phyloP scores from a whole-genome alignment of 2,888 invertebrate genomes.

The Neocrepidodera transversa region DNA sequence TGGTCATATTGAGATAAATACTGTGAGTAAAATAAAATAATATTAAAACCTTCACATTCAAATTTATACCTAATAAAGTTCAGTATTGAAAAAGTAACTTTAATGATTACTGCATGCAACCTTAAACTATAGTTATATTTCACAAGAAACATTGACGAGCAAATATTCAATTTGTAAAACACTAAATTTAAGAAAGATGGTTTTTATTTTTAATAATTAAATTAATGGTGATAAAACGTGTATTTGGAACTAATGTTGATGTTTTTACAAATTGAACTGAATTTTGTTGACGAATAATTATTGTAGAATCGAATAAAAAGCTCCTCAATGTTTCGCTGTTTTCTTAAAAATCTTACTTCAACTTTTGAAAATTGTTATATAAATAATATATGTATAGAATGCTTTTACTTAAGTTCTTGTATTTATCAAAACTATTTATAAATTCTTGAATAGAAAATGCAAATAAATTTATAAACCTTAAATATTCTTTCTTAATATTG shows the following conservation, averaged over 20 bases:
- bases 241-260: too few relatives aligned
- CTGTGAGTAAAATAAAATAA: slow-evolving; percentile 31
- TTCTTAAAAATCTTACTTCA: slow-evolving; percentile 35
- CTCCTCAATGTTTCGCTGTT: slow-evolving; percentile 42
- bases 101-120: slow-evolving; percentile 50
- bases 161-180: slow-evolving; percentile 32
- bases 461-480: slow-evolving; percentile 26
- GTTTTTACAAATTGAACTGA: slow-evolving; percentile 35
- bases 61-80: slow-evolving; percentile 37
- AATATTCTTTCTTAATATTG: slow-evolving; percentile 32
- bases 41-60: slow-evolving; percentile 38
- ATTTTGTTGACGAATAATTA: slow-evolving; percentile 42
- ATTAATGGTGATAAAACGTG: too few relatives aligned
- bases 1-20: slow-evolving; percentile 34
- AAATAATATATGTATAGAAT: slow-evolving; percentile 46
- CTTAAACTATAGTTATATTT: slow-evolving; percentile 47
- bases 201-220: too few relatives aligned
- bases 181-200: background rate
- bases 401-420: slow-evolving; percentile 35
- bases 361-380: slow-evolving; percentile 44
- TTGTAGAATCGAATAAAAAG: slow-evolving; percentile 39
- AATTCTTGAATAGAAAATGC: slow-evolving; percentile 27
- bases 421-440: slow-evolving; percentile 30
- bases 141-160: slow-evolving; percentile 50
- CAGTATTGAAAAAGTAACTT: slow-evolving; percentile 43